These are phyloP conservation scores for Scaptomyza reducta DNA, from an alignment of 2,888 invertebrate species.

Conservation along the genomic window DNA sequence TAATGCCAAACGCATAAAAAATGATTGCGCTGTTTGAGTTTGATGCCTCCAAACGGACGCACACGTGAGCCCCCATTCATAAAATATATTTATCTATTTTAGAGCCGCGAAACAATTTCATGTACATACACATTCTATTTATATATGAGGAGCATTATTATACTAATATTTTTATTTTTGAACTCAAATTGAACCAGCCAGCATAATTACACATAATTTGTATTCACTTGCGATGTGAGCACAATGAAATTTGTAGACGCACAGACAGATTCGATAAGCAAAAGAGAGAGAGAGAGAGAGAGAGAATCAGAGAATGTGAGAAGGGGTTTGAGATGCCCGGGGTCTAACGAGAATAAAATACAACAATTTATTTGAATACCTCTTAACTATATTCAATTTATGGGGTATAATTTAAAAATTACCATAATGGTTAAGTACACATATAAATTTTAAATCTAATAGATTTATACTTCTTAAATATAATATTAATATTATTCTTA, in stretches of 20 bases:
- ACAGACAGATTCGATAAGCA: too few relatives aligned
- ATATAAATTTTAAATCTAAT: too few relatives aligned
- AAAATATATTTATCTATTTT: conserved; percentile 43
- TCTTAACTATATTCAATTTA: background rate
- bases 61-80: conserved; percentile 53
- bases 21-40: background rate
- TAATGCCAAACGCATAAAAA: background rate
- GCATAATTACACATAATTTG: conserved; percentile 60
- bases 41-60: background rate
- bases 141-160: conserved; percentile 24
- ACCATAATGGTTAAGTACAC: too few relatives aligned
- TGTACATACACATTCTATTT: background rate
- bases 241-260: conserved; percentile 33
- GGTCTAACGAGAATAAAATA: conserved; percentile 19
- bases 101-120: conserved; percentile 24
- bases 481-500: too few relatives aligned
- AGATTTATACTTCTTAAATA: too few relatives aligned
- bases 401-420: too few relatives aligned
- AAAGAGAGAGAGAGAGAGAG: background rate
- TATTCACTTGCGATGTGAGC: conserved; percentile 52
- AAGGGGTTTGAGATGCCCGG: conserved; percentile 1
- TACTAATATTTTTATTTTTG: conserved; percentile 40
- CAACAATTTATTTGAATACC: conserved; percentile 16
- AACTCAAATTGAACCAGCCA: conserved; percentile 36
- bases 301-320: background rate